These are phyloP conservation scores for Trachurus trachurus DNA, from an alignment of 2,797 vertebrate species.

Conservation along the genomic window DNA sequence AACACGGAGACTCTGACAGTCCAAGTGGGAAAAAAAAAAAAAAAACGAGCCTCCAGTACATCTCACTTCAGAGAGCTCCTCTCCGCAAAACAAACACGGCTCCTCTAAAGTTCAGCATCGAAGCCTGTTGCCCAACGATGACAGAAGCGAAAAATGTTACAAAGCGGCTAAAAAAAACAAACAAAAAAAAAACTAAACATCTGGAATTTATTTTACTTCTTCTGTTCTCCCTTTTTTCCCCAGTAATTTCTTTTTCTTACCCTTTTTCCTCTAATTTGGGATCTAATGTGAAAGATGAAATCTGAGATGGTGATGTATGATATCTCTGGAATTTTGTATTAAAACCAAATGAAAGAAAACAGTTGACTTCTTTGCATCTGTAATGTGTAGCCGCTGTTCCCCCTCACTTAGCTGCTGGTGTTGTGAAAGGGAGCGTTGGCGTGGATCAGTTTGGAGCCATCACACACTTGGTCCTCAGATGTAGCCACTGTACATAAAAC, in stretches of 20 bases:
- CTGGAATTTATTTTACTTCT: constrained; percentile 52
- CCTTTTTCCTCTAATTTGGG: constrained; percentile 75
- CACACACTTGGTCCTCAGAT: neutral
- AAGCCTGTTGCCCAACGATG: constrained; percentile 43
- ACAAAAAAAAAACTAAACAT: constrained; percentile 12
- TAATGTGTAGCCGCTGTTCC: constrained; percentile 3
- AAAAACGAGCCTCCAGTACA: constrained; percentile 25
- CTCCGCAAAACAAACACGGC: constrained; percentile 28
- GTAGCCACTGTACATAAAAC: neutral
- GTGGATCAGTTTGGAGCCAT: neutral
- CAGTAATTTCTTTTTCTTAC: constrained; percentile 57
- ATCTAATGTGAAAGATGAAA: constrained; percentile 85
- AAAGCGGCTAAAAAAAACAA: constrained; percentile 19
- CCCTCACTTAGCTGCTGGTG: neutral
- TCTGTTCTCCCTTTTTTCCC: constrained; percentile 19
- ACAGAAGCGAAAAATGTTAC: constrained; percentile 50
- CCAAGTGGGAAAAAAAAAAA: constrained; percentile 11
- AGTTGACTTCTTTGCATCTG: constrained; percentile 38
- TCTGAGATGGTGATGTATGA: constrained; percentile 85
- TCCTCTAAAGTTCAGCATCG: constrained; percentile 48
- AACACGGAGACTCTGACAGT: constrained; percentile 36
- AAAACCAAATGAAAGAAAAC: constrained; percentile 79
- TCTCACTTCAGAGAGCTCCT: constrained; percentile 29
- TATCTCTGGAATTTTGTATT: constrained; percentile 87
- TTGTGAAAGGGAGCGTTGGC: neutral